These are phyloP conservation scores for Otocyon megalotis DNA, from an alignment of 2,113 vertebrate genomes.

Conservation along the genomic window DNA sequence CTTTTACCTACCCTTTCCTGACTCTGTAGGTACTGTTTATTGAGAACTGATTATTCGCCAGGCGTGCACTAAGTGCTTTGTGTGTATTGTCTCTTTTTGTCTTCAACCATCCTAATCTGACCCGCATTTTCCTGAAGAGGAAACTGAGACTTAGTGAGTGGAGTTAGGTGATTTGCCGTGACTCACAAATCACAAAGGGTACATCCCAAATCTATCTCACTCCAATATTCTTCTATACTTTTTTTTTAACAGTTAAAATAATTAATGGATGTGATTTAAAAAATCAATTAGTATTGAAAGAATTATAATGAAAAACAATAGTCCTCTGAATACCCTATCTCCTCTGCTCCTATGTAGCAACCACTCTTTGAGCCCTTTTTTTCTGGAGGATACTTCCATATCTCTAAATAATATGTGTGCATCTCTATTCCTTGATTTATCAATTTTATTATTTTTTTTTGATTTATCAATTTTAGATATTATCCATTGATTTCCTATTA, in stretches of 20 bases:
- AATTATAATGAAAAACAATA: slow-evolving; percentile 68
- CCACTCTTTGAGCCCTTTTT: slow-evolving; percentile 48
- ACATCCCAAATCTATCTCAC: background rate
- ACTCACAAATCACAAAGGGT: background rate
- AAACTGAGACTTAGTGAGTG: background rate
- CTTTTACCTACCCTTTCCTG: background rate
- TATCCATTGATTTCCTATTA: slow-evolving; percentile 65
- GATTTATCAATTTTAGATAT: slow-evolving; percentile 65
- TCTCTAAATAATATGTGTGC: slow-evolving; percentile 48
- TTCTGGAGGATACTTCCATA: background rate
- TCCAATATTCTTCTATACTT: background rate
- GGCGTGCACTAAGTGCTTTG: background rate
- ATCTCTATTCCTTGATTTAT: slow-evolving; percentile 65
- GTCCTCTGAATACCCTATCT: background rate
- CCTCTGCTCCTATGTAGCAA: background rate
- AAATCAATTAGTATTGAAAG: slow-evolving; percentile 75
- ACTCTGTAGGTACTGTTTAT: background rate
- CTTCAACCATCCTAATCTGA: background rate
- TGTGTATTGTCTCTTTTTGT: background rate
- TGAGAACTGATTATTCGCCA: background rate
- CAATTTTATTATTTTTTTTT: slow-evolving; percentile 33
- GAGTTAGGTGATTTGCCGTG: background rate
- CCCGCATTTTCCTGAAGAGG: background rate
- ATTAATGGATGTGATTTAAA: slow-evolving; percentile 61
- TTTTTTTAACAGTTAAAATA: slow-evolving; percentile 47